Base-by-base conservation (phyloP, 2,888 invertebrate species). In the Eilema griseolum region DNA sequence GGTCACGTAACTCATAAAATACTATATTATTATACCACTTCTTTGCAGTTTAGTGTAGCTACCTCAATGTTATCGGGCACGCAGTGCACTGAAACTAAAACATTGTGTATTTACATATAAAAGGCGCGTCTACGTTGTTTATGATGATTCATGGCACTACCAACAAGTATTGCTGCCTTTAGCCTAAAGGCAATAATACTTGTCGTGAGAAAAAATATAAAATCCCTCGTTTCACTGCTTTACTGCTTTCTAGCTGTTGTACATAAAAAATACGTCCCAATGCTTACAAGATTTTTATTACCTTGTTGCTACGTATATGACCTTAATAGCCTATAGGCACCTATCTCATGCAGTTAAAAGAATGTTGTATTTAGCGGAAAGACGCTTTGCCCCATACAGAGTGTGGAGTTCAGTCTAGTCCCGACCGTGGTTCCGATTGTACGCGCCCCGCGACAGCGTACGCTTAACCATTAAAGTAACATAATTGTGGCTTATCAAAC, bases 381-480 rank as follows among this genome's bases (percentile, higher is more conserved):
- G 64, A 68, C 33, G 70, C 71, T 76, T 72, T 66, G 41, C 66
- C 68, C 72, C 69, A 61, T 57, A 73, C 41, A 68, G 73, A 70
- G 61, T 57, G 64, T 46, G n/a, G 59, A 67, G 28, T 62, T 80
- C 78, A 83, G 83, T 83, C 73, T 76, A 68, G 72, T 79, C 72
- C 73, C 81, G 73, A 76, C 66, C 84, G 83, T 78, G 79, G 77
- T 71, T 70, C 75, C 60, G 81, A 65, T 74, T 66, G 66, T 79
- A 79, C 84, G 84, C 76, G 69, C 73, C 28, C 16, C 46, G 31
- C 61, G 62, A 63, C 69, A 73, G 26, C 41, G 59, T 24, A 57
- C 20, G 37, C 24, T 24, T 11, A 33, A 8, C 72, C 31, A 64
- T 61, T 31, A 67, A 72, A 71, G 69, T 65, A 72, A 67, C 41